Evolutionary conservation across 2,113 vertebrate genomes (phyloP).

Genomic region (Donacobius atricapilla): DNA sequence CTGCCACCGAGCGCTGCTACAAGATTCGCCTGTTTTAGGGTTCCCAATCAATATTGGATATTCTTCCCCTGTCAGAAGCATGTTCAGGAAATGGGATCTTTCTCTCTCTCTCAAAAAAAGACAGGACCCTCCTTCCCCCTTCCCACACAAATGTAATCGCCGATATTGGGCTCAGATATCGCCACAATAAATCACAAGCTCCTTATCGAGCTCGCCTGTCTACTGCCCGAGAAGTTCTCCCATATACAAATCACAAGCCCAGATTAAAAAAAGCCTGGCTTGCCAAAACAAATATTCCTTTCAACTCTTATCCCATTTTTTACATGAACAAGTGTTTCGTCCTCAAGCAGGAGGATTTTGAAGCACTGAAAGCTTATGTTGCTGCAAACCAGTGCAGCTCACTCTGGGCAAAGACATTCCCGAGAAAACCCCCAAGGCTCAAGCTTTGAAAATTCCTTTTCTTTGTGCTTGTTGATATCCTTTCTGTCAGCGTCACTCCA

Average conservation of each 20-base stretch:
- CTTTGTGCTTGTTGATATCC: not conserved
- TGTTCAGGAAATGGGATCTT: slow-evolving; percentile 53
- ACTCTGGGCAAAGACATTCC: not conserved
- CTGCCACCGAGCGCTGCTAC: not conserved
- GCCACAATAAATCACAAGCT: not conserved
- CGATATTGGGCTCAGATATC: not conserved
- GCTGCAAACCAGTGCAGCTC: not conserved
- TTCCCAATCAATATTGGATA: slow-evolving; percentile 4
- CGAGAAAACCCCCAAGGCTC: not conserved
- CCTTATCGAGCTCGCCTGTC: slow-evolving; percentile 25
- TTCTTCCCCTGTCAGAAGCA: not conserved
- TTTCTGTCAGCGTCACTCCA: not conserved
- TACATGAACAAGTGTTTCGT: slow-evolving; percentile 15
- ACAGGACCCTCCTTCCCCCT: not conserved
- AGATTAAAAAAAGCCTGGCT: not conserved
- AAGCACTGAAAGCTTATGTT: not conserved
- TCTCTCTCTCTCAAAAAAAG: not conserved
- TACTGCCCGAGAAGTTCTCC: slow-evolving; percentile 13
- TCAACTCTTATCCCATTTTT: slow-evolving; percentile 20
- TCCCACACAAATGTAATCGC: not conserved
- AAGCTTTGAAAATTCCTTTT: not conserved
- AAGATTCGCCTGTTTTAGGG: slow-evolving; percentile 25
- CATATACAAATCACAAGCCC: slow-evolving; percentile 30
- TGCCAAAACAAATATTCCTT: slow-evolving; percentile 55
- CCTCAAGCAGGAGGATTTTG: not conserved